phyloP scores from a whole-genome alignment of 2,888 invertebrate species.

The Lysandra bellargus region DNA sequence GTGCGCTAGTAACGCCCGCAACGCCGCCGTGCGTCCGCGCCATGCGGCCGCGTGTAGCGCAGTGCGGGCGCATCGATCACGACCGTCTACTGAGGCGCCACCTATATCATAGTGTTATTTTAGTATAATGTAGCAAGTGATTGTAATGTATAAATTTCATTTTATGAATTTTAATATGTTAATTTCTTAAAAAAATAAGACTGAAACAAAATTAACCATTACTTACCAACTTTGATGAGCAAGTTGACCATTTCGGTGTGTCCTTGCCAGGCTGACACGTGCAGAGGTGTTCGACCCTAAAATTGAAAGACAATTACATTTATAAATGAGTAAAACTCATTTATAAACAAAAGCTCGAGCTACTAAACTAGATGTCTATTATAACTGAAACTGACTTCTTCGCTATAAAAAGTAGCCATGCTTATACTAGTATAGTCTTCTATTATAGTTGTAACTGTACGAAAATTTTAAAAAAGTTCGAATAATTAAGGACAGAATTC shows the following conservation, averaged over 20 bases:
- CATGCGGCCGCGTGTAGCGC: slow-evolving; percentile 97
- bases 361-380: too few relatives aligned
- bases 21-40: slow-evolving; percentile 94
- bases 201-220: not conserved
- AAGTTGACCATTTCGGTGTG: slow-evolving; percentile 95
- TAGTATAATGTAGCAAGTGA: not conserved
- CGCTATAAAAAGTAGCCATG: too few relatives aligned
- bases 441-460: too few relatives aligned
- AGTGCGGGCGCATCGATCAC: slow-evolving; percentile 92
- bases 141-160: too few relatives aligned
- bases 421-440: too few relatives aligned
- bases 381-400: too few relatives aligned
- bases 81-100: slow-evolving; percentile 92
- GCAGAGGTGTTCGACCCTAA: slow-evolving; percentile 92
- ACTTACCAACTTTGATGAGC: slow-evolving; percentile 84
- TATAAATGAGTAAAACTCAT: not conserved
- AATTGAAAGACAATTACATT: slow-evolving; percentile 43
- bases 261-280: slow-evolving; percentile 96
- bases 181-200: not conserved
- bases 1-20: slow-evolving; percentile 87
- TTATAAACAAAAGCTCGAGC: not conserved
- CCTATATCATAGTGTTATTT: slow-evolving; percentile 62
- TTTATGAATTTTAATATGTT: not conserved
- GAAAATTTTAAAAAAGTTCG: too few relatives aligned
- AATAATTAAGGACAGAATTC: too few relatives aligned